Base-by-base conservation (phyloP, 2,113 vertebrate genomes). In the Athene noctua region DNA sequence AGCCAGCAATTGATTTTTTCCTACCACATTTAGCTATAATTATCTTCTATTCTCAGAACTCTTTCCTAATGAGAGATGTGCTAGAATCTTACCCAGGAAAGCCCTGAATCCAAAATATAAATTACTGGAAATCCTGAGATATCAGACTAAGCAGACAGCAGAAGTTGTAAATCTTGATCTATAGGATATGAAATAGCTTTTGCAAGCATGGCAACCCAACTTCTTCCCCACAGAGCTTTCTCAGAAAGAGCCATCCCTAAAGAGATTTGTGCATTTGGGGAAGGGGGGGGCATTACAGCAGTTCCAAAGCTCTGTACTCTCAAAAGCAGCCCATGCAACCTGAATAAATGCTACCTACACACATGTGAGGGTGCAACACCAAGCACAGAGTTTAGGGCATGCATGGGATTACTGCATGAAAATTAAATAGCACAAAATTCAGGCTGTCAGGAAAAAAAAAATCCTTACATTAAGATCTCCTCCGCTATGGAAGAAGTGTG, bases 281-380 rank as follows among this genome's bases (percentile, higher is more conserved):
- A 46, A 15, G 14, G n/a, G 13, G 11, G 6, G 6, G 40, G 40
- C 21, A 34, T 44, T 38, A 38, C 15, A 36, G 20, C 26, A 36
- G 13, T 75, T 40, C 19, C 44, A 80, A 34, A 47, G 25, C 26
- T 80, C 49, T 42, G 4, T 27, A 22, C 32, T 62, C 36, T 23
- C 38, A 25, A 5, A 49, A 49, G n/a, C 36, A 63, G 26, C 22
- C 15, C 15, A 8, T 2, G 4, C 4, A 42, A 62, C 29, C 51
- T 2, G 3, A 58, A 22, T 1, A 1, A 9, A 3, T 29, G 30
- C n/a, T n/a, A 5, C 17, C 26, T 34, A 16, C 8, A 10, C 1
- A 0, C 32, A 22, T 2, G 7, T 8, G 27, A 47, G 42, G 11
- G 9, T 40, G 40, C 61, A 47, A 22, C 44, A 51, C 8, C 46